A percentile compares a stretch with the other conserved stretches of the same genome.
These are phyloP conservation scores for Cephus runcator DNA, from an alignment of 2,888 invertebrate genomes.

Conservation along the genomic window DNA sequence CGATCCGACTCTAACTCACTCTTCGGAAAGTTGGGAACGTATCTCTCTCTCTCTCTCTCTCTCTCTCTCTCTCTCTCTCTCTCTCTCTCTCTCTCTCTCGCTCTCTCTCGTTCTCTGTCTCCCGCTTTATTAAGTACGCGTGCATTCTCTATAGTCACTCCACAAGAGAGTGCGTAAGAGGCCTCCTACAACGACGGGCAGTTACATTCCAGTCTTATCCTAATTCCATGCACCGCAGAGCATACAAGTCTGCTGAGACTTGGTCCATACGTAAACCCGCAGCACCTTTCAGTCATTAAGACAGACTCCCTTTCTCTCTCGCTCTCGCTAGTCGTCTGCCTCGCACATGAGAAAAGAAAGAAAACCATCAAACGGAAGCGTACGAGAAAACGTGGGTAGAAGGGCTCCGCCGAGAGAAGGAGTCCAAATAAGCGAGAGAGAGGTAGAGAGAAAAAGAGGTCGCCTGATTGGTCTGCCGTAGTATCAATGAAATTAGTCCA, in stretches of 20 bases:
- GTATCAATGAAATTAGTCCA: slow-evolving; percentile 22
- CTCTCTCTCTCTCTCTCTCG: too few relatives aligned
- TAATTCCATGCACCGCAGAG: slow-evolving; percentile 25
- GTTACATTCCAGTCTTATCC: slow-evolving; percentile 34
- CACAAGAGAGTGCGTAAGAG: not conserved
- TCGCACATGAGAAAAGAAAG: not conserved
- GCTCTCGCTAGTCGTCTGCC: not conserved
- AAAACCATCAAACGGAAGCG: not conserved
- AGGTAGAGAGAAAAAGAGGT: not conserved
- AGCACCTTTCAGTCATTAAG: not conserved
- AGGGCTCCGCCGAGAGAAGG: not conserved
- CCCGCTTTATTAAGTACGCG: not conserved
- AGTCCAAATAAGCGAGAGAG: not conserved
- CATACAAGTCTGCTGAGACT: not conserved
- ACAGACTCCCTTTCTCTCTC: not conserved
- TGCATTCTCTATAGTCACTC: not conserved
- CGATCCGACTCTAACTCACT: not conserved
- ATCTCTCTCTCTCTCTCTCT: too few relatives aligned
- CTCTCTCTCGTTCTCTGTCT: not conserved
- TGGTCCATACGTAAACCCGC: not conserved
- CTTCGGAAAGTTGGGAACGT: not conserved
- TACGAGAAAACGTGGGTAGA: not conserved
- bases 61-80: too few relatives aligned
- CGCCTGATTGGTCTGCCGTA: slow-evolving; percentile 13
- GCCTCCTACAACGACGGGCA: not conserved